Percentiles rank a stretch among this genome's conserved stretches.
Conservation (phyloP, 2,797 vertebrate genomes). For the Periparus ater region DNA sequence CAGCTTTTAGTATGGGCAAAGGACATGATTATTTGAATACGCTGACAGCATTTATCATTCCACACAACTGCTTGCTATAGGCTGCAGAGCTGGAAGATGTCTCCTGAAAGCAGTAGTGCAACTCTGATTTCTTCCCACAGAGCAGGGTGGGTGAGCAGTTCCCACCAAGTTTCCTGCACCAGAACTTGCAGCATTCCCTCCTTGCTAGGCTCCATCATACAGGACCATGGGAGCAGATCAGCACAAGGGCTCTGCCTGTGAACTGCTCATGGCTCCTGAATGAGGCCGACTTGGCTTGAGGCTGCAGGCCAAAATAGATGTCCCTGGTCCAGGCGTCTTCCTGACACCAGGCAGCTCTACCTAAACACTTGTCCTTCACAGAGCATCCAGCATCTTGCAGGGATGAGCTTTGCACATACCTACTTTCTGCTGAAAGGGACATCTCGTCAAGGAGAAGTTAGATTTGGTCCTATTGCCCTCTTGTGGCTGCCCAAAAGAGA, state of each 20-base stretch:
- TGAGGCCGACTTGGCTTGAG: background rate
- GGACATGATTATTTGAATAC: background rate
- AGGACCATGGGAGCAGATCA: background rate
- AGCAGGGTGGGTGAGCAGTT: background rate
- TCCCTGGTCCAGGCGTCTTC: background rate
- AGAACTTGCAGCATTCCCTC: background rate
- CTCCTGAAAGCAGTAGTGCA: background rate
- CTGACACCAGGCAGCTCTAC: background rate
- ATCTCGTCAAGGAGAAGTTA: background rate
- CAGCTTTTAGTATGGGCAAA: conserved; percentile 3
- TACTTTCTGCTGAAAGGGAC: background rate
- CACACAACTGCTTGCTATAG: background rate
- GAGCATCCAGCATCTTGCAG: background rate
- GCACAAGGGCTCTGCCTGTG: background rate
- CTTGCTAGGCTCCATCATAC: background rate
- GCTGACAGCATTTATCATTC: conserved; percentile 17
- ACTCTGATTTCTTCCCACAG: background rate
- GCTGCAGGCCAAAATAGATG: background rate
- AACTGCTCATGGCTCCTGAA: background rate
- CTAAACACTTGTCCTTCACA: accelerated
- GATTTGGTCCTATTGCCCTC: conserved; percentile 62
- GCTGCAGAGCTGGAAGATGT: background rate
- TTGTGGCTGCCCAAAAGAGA: conserved; percentile 49
- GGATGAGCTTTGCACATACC: accelerated
- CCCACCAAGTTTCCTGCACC: background rate